These are phyloP conservation scores for Dunckerocampus dactyliophorus DNA, from an alignment of 2,113 vertebrate genomes.

Conservation along the genomic window DNA sequence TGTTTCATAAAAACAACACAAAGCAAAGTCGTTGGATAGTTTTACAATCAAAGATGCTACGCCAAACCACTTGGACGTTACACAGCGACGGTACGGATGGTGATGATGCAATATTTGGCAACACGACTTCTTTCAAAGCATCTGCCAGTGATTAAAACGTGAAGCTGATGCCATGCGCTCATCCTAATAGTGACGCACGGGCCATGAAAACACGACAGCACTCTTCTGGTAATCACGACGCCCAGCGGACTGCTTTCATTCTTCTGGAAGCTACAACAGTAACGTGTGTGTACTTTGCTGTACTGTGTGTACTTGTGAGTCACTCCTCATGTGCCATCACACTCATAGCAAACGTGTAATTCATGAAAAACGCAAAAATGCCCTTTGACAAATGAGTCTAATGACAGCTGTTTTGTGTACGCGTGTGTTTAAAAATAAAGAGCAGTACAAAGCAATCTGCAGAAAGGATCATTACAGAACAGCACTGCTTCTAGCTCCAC, in stretches of 20 bases:
- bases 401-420: neutral
- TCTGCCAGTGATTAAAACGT: neutral
- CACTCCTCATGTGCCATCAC: neutral
- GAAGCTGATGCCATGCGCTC: neutral
- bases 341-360: neutral
- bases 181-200: neutral
- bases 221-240: conserved; percentile 1
- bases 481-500: neutral
- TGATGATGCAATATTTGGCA: too few relatives aligned
- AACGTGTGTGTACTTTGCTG: neutral
- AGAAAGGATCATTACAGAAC: neutral
- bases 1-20: too few relatives aligned
- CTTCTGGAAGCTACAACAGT: neutral
- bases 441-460: neutral
- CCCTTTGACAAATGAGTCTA: neutral
- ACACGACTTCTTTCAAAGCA: neutral
- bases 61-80: too few relatives aligned
- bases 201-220: neutral
- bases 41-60: too few relatives aligned
- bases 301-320: neutral
- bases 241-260: neutral
- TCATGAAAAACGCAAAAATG: neutral
- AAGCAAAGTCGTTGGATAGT: too few relatives aligned
- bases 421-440: too few relatives aligned
- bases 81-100: too few relatives aligned